phyloP scores from a whole-genome alignment of 2,797 vertebrate species.

The Syngnathus rostellatus region DNA sequence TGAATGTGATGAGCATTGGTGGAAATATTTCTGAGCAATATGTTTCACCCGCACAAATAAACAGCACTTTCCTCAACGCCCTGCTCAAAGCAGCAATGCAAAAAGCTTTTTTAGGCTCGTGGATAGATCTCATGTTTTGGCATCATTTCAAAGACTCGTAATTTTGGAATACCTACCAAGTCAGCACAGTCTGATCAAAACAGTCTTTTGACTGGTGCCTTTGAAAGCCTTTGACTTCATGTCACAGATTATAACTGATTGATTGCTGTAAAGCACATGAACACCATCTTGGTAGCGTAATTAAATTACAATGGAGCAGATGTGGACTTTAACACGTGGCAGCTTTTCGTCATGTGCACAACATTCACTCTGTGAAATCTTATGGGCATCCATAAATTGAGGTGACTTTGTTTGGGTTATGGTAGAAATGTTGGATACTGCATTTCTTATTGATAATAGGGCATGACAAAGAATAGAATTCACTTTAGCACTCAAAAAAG shows the following conservation, averaged over 20 bases:
- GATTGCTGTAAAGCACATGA: conserved; percentile 47
- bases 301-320: conserved; percentile 30
- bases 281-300: conserved; percentile 28
- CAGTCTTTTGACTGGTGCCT: conserved; percentile 34
- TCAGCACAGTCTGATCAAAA: conserved; percentile 55
- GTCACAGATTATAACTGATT: conserved; percentile 47
- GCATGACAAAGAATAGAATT: neutral
- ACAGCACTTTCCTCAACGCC: conserved; percentile 32
- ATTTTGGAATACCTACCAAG: conserved; percentile 35
- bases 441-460: neutral
- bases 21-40: neutral
- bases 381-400: neutral
- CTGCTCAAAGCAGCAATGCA: conserved; percentile 25
- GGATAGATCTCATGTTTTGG: conserved; percentile 41
- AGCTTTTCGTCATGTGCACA: conserved; percentile 30
- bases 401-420: neutral
- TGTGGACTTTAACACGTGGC: conserved; percentile 12
- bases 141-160: conserved; percentile 50
- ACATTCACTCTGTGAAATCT: conserved; percentile 9
- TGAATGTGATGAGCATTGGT: neutral
- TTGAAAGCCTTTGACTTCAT: conserved; percentile 56
- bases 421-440: neutral
- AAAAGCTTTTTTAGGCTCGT: conserved; percentile 28
- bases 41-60: neutral
- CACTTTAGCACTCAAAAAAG: neutral